These are phyloP conservation scores for Platycheirus albimanus DNA, from an alignment of 2,888 invertebrate genomes.

Conservation along the genomic window DNA sequence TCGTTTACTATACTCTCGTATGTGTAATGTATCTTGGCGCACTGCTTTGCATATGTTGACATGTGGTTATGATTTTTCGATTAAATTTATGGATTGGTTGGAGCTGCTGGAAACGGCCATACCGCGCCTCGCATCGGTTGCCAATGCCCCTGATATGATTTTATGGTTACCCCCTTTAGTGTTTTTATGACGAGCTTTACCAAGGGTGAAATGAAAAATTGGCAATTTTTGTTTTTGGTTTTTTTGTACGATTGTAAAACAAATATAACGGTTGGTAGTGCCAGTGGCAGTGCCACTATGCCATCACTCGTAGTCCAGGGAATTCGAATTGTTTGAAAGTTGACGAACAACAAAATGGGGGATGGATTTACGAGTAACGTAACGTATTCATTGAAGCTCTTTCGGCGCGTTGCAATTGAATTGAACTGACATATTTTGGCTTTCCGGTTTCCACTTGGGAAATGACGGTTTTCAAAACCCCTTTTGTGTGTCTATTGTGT, in stretches of 20 bases:
- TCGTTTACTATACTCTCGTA: too few relatives aligned
- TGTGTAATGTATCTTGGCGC: slow-evolving; percentile 52
- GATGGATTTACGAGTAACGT: slow-evolving; percentile 13
- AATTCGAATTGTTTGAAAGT: slow-evolving; percentile 3
- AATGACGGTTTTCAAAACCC: slow-evolving; percentile 49
- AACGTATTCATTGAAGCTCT: slow-evolving; percentile 21
- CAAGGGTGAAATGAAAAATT: slow-evolving; percentile 76
- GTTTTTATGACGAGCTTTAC: slow-evolving; percentile 26
- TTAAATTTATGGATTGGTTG: slow-evolving; percentile 78
- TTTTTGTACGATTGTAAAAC: slow-evolving; percentile 47
- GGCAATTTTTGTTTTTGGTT: slow-evolving; percentile 51
- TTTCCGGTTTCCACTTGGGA: slow-evolving; percentile 67
- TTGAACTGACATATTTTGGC: slow-evolving; percentile 72
- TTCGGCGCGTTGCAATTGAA: slow-evolving; percentile 63
- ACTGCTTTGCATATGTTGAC: slow-evolving; percentile 77
- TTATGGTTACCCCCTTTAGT: slow-evolving; percentile 2
- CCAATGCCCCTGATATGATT: slow-evolving; percentile 3
- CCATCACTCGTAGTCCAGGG: slow-evolving; percentile 34
- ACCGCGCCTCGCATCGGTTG: slow-evolving; percentile 74
- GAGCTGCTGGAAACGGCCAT: slow-evolving; percentile 70
- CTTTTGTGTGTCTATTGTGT: slow-evolving; percentile 43
- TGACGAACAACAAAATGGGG: slow-evolving; percentile 18
- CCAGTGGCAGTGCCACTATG: slow-evolving; percentile 44
- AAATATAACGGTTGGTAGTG: slow-evolving; percentile 44
- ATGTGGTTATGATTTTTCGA: slow-evolving; percentile 79